Evolutionary conservation across 2,113 vertebrate species (phyloP).

Genomic region (Gopherus flavomarginatus): DNA sequence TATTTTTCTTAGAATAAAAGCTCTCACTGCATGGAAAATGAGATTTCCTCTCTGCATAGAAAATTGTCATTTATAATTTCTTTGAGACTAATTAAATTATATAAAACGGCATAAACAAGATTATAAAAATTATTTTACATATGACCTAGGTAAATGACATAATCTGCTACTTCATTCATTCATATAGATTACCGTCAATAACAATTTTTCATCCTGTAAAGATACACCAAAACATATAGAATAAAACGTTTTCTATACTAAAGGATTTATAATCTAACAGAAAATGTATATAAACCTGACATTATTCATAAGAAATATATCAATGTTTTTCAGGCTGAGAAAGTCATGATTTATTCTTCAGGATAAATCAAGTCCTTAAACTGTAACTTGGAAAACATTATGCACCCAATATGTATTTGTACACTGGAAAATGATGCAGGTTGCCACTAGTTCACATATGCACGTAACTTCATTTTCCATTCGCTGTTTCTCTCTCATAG

Average conservation of each 20-base stretch:
- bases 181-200: not conserved
- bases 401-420: accelerated
- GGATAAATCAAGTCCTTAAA: not conserved
- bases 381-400: accelerated
- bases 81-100: not conserved
- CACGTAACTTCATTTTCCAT: not conserved
- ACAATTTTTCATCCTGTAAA: slow-evolving; percentile 11
- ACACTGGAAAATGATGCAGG: not conserved
- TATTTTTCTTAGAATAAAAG: slow-evolving; percentile 37
- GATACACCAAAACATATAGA: not conserved
- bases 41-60: not conserved
- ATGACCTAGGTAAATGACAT: not conserved
- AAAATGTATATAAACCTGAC: not conserved
- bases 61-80: not conserved
- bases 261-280: slow-evolving; percentile 11
- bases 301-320: not conserved
- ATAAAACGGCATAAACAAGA: not conserved
- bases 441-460: accelerated
- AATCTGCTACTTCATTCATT: not conserved
- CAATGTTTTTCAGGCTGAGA: not conserved
- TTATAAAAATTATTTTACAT: not conserved
- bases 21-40: slow-evolving; percentile 21
- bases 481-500: not conserved
- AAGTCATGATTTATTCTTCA: not conserved
- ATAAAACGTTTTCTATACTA: not conserved